A percentile compares a stretch with the other conserved stretches of the same genome.
Evolutionary conservation across 2,888 invertebrate species (phyloP).

Genomic region (Xestia c-nigrum): DNA sequence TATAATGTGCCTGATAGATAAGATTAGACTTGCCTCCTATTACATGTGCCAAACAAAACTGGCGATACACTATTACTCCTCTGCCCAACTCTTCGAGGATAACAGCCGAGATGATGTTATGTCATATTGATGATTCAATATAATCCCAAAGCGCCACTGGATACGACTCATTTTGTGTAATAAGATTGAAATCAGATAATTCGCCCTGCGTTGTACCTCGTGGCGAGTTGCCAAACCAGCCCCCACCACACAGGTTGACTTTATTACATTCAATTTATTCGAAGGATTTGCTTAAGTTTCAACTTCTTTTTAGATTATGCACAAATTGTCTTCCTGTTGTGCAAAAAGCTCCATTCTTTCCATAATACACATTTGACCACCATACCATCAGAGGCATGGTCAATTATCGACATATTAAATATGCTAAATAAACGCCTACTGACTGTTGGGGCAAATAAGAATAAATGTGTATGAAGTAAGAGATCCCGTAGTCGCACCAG

Average conservation of each 20-base stretch:
- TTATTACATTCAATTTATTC: conserved; percentile 45
- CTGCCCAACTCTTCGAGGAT: not conserved
- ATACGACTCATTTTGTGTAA: conserved; percentile 18
- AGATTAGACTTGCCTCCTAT: not conserved
- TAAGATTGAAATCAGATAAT: conserved; percentile 48
- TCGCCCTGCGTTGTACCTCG: conserved; percentile 25
- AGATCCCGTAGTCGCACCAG: too few species aligned
- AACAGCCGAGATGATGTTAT: not conserved
- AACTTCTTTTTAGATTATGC: not conserved
- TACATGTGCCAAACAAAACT: not conserved
- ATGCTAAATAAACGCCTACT: too few species aligned
- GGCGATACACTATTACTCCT: not conserved
- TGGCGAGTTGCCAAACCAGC: conserved; percentile 29
- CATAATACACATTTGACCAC: not conserved
- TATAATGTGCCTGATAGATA: not conserved
- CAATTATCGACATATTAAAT: too few species aligned
- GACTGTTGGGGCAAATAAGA: too few species aligned
- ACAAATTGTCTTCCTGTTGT: not conserved
- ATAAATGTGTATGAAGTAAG: too few species aligned
- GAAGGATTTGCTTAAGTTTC: conserved; percentile 32
- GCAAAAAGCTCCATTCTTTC: not conserved
- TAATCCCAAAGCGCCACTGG: conserved; percentile 22
- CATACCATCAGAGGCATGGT: too few species aligned
- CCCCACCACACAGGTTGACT: conserved; percentile 20
- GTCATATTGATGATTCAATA: conserved; percentile 28